A percentile compares a stretch with the other conserved stretches of the same genome.
Evolutionary conservation across 2,888 invertebrate genomes (phyloP).

Genomic region (Nyleta sp.): DNA sequence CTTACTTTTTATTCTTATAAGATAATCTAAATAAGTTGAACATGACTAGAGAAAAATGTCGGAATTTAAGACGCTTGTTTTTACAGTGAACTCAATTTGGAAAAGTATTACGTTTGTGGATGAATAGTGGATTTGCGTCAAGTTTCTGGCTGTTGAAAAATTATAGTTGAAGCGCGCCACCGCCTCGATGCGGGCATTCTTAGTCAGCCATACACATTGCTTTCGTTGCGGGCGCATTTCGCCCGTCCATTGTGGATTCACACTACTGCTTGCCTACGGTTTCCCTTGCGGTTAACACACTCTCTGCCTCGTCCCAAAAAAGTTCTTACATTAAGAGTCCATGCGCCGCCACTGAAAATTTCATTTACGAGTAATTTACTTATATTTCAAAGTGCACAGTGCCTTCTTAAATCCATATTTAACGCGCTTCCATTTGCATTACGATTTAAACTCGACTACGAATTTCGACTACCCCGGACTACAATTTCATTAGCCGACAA

Average conservation of each 20-base stretch:
- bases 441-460: background rate
- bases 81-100: too few relatives aligned
- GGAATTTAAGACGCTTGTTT: too few relatives aligned
- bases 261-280: constrained; percentile 24
- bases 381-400: background rate
- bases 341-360: constrained; percentile 10
- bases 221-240: constrained; percentile 18
- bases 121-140: too few relatives aligned
- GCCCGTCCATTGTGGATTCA: constrained; percentile 30
- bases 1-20: too few relatives aligned
- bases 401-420: constrained; percentile 9
- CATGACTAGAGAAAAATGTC: too few relatives aligned
- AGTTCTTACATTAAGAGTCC: constrained; percentile 33
- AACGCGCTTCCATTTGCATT: constrained; percentile 2
- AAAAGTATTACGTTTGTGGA: too few relatives aligned
- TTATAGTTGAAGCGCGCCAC: background rate
- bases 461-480: background rate
- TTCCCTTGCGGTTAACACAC: constrained; percentile 27
- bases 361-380: constrained; percentile 18
- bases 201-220: constrained; percentile 11
- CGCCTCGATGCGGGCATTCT: constrained; percentile 22
- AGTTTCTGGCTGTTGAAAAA: too few relatives aligned
- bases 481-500: constrained; percentile 1
- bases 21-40: too few relatives aligned
- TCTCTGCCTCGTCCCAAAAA: constrained; percentile 13